A percentile compares a stretch with the other conserved stretches of the same genome.
These are phyloP conservation scores for Drosophila neutralis DNA, from an alignment of 2,888 invertebrate species.

Conservation along the genomic window DNA sequence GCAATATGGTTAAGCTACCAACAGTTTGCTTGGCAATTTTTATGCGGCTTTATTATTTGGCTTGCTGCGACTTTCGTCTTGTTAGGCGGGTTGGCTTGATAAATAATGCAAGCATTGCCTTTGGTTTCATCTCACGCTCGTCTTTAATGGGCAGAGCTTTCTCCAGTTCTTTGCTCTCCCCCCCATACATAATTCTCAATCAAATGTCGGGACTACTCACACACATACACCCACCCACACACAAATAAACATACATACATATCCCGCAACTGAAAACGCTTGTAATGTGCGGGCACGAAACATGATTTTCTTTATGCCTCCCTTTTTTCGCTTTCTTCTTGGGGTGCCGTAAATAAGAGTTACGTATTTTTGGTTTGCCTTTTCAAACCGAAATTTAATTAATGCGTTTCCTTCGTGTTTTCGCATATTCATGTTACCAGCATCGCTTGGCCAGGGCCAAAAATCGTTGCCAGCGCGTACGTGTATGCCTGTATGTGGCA, in stretches of 20 bases:
- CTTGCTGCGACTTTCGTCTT: conserved; percentile 23
- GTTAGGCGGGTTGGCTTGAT: conserved; percentile 39
- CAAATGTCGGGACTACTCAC: conserved; percentile 45
- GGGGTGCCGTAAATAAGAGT: conserved; percentile 64
- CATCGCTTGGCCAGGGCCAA: conserved; percentile 33
- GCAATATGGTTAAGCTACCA: conserved; percentile 57
- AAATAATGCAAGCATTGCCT: conserved; percentile 63
- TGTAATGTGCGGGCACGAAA: conserved; percentile 55
- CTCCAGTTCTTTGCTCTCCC: not conserved
- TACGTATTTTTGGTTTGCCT: conserved; percentile 55
- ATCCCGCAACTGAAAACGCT: conserved; percentile 34
- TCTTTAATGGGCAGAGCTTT: conserved; percentile 42
- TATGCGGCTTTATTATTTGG: conserved; percentile 59
- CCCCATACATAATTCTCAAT: conserved; percentile 65
- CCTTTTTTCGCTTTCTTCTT: conserved; percentile 32
- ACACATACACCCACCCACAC: conserved; percentile 8
- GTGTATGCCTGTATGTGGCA: conserved; percentile 62
- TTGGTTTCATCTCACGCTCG: conserved; percentile 35
- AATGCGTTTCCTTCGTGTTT: conserved; percentile 79
- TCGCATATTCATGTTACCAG: conserved; percentile 76
- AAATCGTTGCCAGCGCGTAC: conserved; percentile 38
- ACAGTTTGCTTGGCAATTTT: conserved; percentile 36
- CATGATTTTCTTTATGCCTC: conserved; percentile 56
- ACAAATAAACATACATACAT: conserved; percentile 6
- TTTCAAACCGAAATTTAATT: conserved; percentile 74